phyloP scores from a whole-genome alignment of 1,140 invertebrate genomes.

The Belonocnema kinseyi region DNA sequence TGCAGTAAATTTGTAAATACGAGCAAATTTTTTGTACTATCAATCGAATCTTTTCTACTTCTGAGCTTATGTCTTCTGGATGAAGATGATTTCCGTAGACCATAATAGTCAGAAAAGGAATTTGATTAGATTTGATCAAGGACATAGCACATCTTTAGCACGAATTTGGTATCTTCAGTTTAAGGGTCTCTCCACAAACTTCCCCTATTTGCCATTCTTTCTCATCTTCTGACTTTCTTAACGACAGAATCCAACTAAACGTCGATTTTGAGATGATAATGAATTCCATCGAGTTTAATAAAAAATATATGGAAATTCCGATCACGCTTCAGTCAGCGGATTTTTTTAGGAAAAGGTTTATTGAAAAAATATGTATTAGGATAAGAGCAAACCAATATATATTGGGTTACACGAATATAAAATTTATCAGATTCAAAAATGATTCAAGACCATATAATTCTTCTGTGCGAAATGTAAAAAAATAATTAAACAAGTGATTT shows the following conservation, averaged over 20 bases:
- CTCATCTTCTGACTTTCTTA: neutral
- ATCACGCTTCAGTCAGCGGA: neutral
- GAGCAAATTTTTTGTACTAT: too few relatives aligned
- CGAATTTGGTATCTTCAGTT: neutral
- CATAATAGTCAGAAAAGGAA: neutral
- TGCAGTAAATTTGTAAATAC: too few relatives aligned
- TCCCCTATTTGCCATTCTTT: neutral
- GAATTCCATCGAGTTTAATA: conserved; percentile 12
- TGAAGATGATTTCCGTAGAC: neutral
- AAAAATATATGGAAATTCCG: neutral
- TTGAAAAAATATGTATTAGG: neutral
- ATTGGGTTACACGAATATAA: neutral
- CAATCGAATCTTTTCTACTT: neutral
- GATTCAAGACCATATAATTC: neutral
- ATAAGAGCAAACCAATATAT: neutral
- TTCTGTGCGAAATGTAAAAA: too few relatives aligned
- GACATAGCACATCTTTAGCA: neutral
- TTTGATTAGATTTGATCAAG: neutral
- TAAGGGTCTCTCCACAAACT: neutral
- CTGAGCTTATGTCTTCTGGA: neutral
- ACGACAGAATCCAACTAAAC: conserved; percentile 5
- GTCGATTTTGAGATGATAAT: conserved; percentile 17
- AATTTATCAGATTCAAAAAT: too few relatives aligned
- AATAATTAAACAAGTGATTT: too few relatives aligned
- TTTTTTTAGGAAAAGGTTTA: neutral